Evolutionary conservation across 2,888 invertebrate species (phyloP).

Genomic region (Harmothoe impar): DNA sequence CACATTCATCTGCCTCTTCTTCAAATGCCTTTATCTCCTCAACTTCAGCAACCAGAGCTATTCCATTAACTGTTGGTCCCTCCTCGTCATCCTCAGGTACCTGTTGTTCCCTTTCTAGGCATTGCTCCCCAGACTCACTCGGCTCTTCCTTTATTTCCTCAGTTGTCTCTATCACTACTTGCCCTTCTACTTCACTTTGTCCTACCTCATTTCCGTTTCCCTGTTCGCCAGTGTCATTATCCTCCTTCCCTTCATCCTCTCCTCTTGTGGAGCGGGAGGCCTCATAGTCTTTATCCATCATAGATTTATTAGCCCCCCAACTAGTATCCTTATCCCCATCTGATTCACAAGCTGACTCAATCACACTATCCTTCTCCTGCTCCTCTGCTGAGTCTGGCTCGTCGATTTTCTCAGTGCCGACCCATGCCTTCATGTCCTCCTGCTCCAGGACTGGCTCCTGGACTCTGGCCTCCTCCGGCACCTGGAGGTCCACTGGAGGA

Average conservation of each 20-base stretch:
- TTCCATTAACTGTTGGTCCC: too few relatives aligned
- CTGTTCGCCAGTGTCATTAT: neutral
- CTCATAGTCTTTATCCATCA: neutral
- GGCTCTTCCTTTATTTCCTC: neutral
- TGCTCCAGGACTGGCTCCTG: neutral
- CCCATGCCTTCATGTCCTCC: neutral
- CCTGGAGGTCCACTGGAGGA: neutral
- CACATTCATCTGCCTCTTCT: neutral
- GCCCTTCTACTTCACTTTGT: neutral
- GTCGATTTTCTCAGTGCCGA: neutral
- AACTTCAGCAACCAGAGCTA: too few relatives aligned
- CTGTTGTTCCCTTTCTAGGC: neutral
- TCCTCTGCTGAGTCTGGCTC: conserved; percentile 1
- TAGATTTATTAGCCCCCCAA: neutral
- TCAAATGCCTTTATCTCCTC: too few relatives aligned
- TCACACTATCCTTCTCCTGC: neutral
- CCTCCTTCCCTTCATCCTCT: neutral
- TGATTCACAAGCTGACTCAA: neutral
- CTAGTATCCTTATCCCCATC: neutral
- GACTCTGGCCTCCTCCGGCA: neutral
- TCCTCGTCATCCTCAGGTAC: neutral
- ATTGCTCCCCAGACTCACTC: neutral
- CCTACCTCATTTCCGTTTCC: neutral
- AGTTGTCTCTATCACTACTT: neutral
- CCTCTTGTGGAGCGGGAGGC: too few relatives aligned